Evolutionary conservation across 35 echinoderm and acorn worm species (phyloP).

Genomic region (Apostichopus parvimensis): DNA sequence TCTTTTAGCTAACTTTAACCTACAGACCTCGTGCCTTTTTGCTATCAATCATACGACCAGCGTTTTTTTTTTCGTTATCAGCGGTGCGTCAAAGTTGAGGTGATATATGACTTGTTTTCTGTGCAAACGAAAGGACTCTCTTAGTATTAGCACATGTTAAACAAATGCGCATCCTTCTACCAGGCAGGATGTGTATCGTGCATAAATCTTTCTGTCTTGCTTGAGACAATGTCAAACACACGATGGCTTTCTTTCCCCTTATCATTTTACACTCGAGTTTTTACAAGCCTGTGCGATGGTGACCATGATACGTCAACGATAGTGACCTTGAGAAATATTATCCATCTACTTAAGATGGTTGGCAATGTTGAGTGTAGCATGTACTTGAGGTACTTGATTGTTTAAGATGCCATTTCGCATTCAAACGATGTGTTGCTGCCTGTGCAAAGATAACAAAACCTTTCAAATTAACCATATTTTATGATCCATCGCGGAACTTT

Average conservation of each 20-base stretch:
- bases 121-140: constrained; percentile 1
- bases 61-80: neutral
- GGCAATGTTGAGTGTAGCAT: neutral
- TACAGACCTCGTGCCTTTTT: neutral
- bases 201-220: neutral
- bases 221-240: neutral
- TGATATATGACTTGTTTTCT: constrained; percentile 17
- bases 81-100: neutral
- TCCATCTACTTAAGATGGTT: constrained; percentile 31
- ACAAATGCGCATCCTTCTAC: constrained; percentile 27
- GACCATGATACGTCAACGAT: constrained; percentile 11
- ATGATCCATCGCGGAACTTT: neutral
- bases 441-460: constrained; percentile 2
- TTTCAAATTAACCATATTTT: neutral
- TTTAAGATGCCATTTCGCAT: constrained; percentile 11
- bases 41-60: neutral
- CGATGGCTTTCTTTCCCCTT: neutral
- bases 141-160: constrained; percentile 42
- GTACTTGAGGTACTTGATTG: constrained; percentile 13
- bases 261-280: neutral
- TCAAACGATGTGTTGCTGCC: neutral
- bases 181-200: neutral
- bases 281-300: neutral
- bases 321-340: constrained; percentile 16
- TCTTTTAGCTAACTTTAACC: constrained; percentile 1